Evolutionary conservation across 2,797 vertebrate genomes (phyloP).

Genomic region (Oryzias dopingdopingensis): DNA sequence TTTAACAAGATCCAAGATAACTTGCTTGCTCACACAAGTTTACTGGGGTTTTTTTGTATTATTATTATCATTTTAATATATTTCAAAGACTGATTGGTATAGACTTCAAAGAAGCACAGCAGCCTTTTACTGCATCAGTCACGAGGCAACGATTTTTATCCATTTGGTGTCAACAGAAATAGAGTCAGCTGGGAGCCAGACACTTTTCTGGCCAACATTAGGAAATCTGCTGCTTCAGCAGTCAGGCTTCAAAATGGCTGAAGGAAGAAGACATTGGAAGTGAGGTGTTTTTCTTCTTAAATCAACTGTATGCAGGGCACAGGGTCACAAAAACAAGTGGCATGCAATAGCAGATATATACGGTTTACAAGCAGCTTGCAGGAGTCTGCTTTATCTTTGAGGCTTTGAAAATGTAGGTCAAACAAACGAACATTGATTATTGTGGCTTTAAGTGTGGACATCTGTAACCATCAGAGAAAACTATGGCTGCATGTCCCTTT

Average conservation of each 20-base stretch:
- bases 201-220: conserved; percentile 6
- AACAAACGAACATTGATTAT: background rate
- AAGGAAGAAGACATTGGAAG: conserved; percentile 22
- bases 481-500: background rate
- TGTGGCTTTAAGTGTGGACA: background rate
- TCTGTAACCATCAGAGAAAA: background rate
- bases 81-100: too few relatives aligned
- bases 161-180: conserved; percentile 24
- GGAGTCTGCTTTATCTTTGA: background rate
- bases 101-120: conserved; percentile 1
- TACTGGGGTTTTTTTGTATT: too few relatives aligned
- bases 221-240: conserved; percentile 46
- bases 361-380: conserved; percentile 9
- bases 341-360: conserved; percentile 13
- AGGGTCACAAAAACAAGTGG: conserved; percentile 37
- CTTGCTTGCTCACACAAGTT: too few relatives aligned
- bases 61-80: too few relatives aligned
- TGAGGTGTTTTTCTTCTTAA: background rate
- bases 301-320: conserved; percentile 19
- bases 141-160: conserved; percentile 38
- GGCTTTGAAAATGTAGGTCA: background rate
- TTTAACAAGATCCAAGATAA: too few relatives aligned
- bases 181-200: conserved; percentile 10
- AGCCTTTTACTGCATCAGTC: conserved; percentile 22
- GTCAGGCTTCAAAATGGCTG: conserved; percentile 43